A percentile compares a stretch with the other conserved stretches of the same genome.
These are phyloP conservation scores for Luffia ferchaultella DNA, from an alignment of 2,888 invertebrate genomes.

Conservation along the genomic window DNA sequence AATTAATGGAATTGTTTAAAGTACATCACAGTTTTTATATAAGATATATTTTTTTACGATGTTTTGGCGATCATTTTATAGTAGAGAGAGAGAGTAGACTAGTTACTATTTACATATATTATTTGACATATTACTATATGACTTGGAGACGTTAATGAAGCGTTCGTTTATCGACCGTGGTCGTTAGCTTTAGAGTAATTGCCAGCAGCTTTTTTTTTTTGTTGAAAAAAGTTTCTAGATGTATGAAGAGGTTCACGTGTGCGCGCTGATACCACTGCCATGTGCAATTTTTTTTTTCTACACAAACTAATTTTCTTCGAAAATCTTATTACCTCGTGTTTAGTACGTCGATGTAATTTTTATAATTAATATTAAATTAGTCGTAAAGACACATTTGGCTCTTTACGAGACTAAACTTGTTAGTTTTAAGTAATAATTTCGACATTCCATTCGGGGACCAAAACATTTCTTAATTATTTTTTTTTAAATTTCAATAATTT, in stretches of 20 bases:
- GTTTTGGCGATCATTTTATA: no score
- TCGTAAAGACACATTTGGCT: no score
- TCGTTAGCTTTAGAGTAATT: constrained; percentile 45
- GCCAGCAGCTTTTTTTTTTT: constrained; percentile 61
- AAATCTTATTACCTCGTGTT: no score
- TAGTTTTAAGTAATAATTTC: constrained; percentile 33
- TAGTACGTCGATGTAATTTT: no score
- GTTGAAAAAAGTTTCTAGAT: constrained; percentile 39
- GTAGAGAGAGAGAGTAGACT: no score
- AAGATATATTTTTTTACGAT: no score
- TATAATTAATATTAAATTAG: no score
- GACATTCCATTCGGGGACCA: constrained; percentile 61
- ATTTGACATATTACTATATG: background rate
- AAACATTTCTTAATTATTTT: constrained; percentile 32
- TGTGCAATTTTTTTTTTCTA: constrained; percentile 51
- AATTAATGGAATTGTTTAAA: no score
- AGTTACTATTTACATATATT: background rate
- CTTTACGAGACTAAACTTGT: no score
- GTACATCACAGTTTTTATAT: no score
- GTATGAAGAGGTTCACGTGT: constrained; percentile 33
- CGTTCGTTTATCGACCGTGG: background rate
- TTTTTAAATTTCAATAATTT: background rate
- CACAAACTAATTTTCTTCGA: constrained; percentile 45
- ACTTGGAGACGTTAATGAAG: background rate
- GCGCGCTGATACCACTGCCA: constrained; percentile 60